Percentiles rank a stretch among this genome's conserved stretches.
phyloP scores from a whole-genome alignment of 2,888 invertebrate genomes.

The Epinotia nisella region DNA sequence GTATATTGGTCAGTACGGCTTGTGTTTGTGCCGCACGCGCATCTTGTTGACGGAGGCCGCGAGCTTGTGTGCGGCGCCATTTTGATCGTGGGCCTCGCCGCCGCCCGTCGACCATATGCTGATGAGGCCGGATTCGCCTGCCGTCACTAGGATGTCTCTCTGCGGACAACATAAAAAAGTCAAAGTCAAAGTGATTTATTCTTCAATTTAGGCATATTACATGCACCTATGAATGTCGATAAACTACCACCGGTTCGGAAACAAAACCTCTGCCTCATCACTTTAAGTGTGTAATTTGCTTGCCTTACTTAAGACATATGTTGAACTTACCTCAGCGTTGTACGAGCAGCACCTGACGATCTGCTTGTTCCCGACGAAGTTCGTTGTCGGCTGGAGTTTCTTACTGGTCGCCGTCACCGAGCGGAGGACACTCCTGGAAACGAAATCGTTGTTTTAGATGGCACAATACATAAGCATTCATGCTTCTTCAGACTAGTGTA shows the following conservation, averaged over 20 bases:
- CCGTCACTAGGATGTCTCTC: constrained; percentile 87
- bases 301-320: too few relatives aligned
- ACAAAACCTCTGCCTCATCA: too few relatives aligned
- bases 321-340: too few relatives aligned
- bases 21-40: constrained; percentile 49
- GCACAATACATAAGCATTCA: not conserved
- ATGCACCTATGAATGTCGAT: too few relatives aligned
- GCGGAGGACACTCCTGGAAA: constrained; percentile 59
- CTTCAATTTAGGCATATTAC: too few relatives aligned
- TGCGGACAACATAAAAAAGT: constrained; percentile 64
- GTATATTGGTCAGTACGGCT: constrained; percentile 27
- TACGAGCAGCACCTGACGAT: constrained; percentile 88
- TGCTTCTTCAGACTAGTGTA: too few relatives aligned
- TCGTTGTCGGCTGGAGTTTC: constrained; percentile 81
- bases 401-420: constrained; percentile 73
- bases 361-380: constrained; percentile 87
- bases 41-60: constrained; percentile 37
- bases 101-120: constrained; percentile 84
- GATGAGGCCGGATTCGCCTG: constrained; percentile 89
- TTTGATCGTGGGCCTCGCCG: constrained; percentile 24
- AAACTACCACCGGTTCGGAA: too few relatives aligned
- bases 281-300: too few relatives aligned
- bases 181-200: too few relatives aligned
- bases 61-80: constrained; percentile 47
- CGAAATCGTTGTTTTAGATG: not conserved